phyloP scores from a whole-genome alignment of 2,888 invertebrate genomes.

The Tholera decimalis region DNA sequence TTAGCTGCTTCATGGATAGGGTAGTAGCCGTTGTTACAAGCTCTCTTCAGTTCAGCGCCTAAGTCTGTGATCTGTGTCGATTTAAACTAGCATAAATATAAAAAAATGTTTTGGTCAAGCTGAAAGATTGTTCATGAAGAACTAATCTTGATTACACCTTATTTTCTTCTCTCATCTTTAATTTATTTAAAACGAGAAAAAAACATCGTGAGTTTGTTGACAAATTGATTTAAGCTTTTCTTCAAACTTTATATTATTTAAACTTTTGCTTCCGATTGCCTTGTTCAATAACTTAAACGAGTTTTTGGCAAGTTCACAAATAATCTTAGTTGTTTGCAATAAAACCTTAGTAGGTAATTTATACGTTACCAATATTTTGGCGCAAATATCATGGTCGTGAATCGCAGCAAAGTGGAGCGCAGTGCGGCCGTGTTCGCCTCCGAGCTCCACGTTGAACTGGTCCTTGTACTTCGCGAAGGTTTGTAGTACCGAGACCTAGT shows the following conservation, averaged over 20 bases:
- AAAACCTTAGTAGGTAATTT: background rate
- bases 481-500: conserved; percentile 92
- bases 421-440: conserved; percentile 95
- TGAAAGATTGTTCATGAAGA: conserved; percentile 1
- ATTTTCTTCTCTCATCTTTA: background rate
- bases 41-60: conserved; percentile 94
- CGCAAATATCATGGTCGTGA: conserved; percentile 96
- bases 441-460: conserved; percentile 94
- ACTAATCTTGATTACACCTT: background rate
- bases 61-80: conserved; percentile 94
- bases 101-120: conserved; percentile 10
- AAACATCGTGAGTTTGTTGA: background rate
- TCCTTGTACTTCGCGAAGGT: conserved; percentile 93
- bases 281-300: background rate
- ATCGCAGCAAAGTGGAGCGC: conserved; percentile 96
- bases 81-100: conserved; percentile 23
- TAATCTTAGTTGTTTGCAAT: background rate
- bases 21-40: conserved; percentile 97
- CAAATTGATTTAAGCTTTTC: background rate
- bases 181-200: background rate
- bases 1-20: conserved; percentile 98
- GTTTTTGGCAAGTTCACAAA: background rate
- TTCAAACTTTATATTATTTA: background rate
- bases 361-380: conserved; percentile 93
- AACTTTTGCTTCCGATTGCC: background rate